A percentile compares a stretch with the other conserved stretches of the same genome.
Evolutionary conservation across 2,113 vertebrate species (phyloP).

Genomic region (Gulo gulo): DNA sequence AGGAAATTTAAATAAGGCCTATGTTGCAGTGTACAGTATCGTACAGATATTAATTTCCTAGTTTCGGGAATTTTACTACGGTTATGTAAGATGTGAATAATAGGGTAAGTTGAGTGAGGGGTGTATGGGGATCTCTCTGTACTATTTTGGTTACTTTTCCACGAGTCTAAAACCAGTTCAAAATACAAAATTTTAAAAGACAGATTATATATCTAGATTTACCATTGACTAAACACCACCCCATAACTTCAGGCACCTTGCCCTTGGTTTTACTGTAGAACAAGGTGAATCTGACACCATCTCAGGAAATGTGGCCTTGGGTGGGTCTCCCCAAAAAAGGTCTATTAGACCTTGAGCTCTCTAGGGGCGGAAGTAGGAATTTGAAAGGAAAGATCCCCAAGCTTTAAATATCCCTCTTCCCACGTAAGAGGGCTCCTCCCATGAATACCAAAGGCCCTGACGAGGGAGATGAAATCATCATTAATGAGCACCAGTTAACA

Average conservation of each 20-base stretch:
- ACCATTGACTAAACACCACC: constrained; percentile 1
- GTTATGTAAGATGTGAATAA: constrained; percentile 46
- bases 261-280: constrained; percentile 6
- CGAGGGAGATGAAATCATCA: neutral
- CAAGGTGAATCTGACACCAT: neutral
- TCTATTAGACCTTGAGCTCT: neutral
- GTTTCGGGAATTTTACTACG: constrained; percentile 7
- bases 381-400: neutral
- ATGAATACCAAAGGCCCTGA: constrained; percentile 2
- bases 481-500: neutral
- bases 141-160: constrained; percentile 60
- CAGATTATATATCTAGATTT: constrained; percentile 31
- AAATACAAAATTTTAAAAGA: constrained; percentile 40
- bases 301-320: neutral
- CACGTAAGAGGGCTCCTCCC: neutral
- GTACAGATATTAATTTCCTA: neutral
- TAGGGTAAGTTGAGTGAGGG: constrained; percentile 8
- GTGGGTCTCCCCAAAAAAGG: neutral
- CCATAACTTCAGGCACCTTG: neutral
- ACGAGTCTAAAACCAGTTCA: constrained; percentile 57
- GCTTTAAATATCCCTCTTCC: neutral
- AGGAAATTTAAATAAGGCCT: neutral
- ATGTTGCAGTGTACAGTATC: neutral
- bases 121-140: neutral
- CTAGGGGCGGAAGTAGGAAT: neutral